Evolutionary conservation across 1,140 invertebrate genomes (phyloP).

Genomic region (Pogonognathellus flavescens): DNA sequence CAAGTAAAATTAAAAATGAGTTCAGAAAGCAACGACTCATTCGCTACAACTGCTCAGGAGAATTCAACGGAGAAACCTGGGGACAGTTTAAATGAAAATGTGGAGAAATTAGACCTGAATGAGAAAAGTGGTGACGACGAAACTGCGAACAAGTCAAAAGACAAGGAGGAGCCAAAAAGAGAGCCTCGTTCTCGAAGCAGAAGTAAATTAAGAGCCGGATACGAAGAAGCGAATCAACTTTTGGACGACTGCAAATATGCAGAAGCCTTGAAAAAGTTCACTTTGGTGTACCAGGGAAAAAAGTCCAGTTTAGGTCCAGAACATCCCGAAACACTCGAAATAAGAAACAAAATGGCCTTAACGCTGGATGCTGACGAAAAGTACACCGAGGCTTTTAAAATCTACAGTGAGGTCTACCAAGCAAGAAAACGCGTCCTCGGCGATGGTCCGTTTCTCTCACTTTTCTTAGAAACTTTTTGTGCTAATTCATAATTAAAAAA

Average conservation of each 20-base stretch:
- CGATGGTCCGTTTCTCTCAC: too few species aligned
- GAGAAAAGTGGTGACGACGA: too few species aligned
- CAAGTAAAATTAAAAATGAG: too few species aligned
- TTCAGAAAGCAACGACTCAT: too few species aligned
- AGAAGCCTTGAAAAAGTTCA: slow-evolving; percentile 50
- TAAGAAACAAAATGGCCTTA: slow-evolving; percentile 49
- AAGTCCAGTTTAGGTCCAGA: slow-evolving; percentile 53
- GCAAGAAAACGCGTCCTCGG: slow-evolving; percentile 41
- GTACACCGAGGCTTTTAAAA: slow-evolving; percentile 55
- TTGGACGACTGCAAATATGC: slow-evolving; percentile 52
- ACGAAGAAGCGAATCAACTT: slow-evolving; percentile 49
- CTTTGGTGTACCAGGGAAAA: slow-evolving; percentile 19
- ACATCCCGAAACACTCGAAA: slow-evolving; percentile 52
- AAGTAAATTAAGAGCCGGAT: slow-evolving; percentile 55
- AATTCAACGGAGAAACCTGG: too few species aligned
- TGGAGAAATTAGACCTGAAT: too few species aligned
- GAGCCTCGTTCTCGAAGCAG: slow-evolving; percentile 39
- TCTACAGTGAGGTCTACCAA: slow-evolving; percentile 55
- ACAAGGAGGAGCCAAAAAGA: not conserved
- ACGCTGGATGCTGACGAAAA: slow-evolving; percentile 52
- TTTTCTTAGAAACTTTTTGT: too few species aligned
- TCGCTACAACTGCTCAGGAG: too few species aligned
- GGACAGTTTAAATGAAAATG: too few species aligned
- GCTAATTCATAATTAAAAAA: too few species aligned
- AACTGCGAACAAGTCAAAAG: too few species aligned